Evolutionary conservation across 2,888 invertebrate genomes (phyloP), one percentile per base, ranked within the genome.

Genomic region (Acholoe squamosa): DNA sequence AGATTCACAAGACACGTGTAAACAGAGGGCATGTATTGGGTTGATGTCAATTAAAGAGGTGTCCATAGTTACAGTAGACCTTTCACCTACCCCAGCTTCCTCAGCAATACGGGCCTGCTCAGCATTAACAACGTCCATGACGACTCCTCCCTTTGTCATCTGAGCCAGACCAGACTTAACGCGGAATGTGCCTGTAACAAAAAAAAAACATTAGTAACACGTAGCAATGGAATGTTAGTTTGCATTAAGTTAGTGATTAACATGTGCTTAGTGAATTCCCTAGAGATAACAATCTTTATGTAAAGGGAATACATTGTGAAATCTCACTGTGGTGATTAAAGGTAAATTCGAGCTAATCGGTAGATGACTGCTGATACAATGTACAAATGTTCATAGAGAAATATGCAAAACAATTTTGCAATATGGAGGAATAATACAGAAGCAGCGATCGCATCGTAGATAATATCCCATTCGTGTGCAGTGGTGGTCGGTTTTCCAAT

Each of bases 101-200:
- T 95, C 95, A 0, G 95, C 95, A 12, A 95, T 94, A 56, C 94
- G 91, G 16, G 95, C 95, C 90, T 95, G 95, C 54, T 94, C 93
- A 12, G 94, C 93, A 14, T 93, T 94, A 3, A 94, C 94, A 0
- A 95, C 95, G 90, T 95, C 95, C 95, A 95, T 95, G 52, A 95
- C 94, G 12, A 95, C 94, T 0, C 95, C 95, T 7, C 95, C 95
- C 90, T 95, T 95, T 22, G 94, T 93, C 95, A 95, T 95, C 92
- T 95, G 94, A 43, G 95, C 95, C 14, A 95, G 92, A 0, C 95
- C 95, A 12, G 94, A 94, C 93, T 95, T 95, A 51, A 95, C 94
- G 89, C 94, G 94, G 92, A 95, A 95, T 0, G 95, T 94, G 3
- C 95, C 95, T 94, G 91, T 34, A 43, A 80, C 16, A 80, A 22